Evolutionary conservation across 2,888 invertebrate genomes (phyloP).

Genomic region (Hydrotaea diabolus): DNA sequence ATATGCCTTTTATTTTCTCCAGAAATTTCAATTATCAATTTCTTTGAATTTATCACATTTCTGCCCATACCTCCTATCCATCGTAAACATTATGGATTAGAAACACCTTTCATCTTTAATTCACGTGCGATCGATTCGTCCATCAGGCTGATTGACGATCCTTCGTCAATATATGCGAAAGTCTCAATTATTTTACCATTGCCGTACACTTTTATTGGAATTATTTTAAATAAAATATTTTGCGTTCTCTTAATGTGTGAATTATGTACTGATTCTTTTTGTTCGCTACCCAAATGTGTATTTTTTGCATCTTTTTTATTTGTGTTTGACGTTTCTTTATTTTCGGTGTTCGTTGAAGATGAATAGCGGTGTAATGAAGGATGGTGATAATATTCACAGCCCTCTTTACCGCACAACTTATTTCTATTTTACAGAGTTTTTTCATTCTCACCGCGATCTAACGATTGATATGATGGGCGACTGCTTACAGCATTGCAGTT

Average conservation of each 20-base stretch:
- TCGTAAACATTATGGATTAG: conserved; percentile 31
- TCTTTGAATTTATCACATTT: conserved; percentile 22
- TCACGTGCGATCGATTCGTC: neutral
- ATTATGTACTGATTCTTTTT: conserved; percentile 5
- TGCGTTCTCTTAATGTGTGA: neutral
- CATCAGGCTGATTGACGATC: conserved; percentile 20
- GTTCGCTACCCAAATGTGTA: too few species aligned
- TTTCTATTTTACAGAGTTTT: conserved; percentile 25
- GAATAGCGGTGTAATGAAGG: conserved; percentile 34
- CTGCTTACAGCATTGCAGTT: neutral
- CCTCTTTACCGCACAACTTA: conserved; percentile 36
- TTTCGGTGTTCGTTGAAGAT: neutral
- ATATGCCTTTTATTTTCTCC: conserved; percentile 27
- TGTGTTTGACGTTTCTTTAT: conserved; percentile 13
- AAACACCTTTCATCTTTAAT: neutral
- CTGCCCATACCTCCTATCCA: conserved; percentile 38
- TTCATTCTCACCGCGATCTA: conserved; percentile 22
- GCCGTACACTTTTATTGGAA: conserved; percentile 42
- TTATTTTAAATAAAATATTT: conserved; percentile 50
- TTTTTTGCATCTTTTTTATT: neutral
- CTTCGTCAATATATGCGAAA: conserved; percentile 31
- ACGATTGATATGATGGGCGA: conserved; percentile 9
- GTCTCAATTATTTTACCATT: conserved; percentile 36
- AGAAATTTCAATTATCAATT: conserved; percentile 39
- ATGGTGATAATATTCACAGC: conserved; percentile 33